Evolutionary conservation across 1,140 invertebrate genomes (phyloP).

Genomic region (Drosophila trapezifrons): DNA sequence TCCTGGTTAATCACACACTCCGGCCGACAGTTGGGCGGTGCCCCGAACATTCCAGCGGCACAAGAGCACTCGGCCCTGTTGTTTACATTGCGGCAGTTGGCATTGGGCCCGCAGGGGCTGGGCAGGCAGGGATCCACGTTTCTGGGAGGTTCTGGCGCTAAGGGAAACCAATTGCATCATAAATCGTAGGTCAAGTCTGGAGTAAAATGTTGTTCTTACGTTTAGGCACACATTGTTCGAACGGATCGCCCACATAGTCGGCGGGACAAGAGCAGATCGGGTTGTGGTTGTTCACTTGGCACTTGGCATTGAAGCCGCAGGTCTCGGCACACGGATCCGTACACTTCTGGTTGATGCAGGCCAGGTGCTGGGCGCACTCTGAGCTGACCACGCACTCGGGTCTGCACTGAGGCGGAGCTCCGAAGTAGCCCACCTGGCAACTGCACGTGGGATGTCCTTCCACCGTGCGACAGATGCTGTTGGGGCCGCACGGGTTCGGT

Average conservation of each 20-base stretch:
- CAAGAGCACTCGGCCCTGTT: conserved; percentile 91
- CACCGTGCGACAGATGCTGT: conserved; percentile 90
- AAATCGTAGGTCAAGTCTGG: not conserved
- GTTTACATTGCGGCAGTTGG: conserved; percentile 89
- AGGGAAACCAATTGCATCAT: not conserved
- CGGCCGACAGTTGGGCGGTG: conserved; percentile 91
- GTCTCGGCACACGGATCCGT: conserved; percentile 91
- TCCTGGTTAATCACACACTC: conserved; percentile 92
- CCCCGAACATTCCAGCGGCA: conserved; percentile 91
- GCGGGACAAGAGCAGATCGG: conserved; percentile 93
- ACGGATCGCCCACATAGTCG: conserved; percentile 92
- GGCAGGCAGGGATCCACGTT: conserved; percentile 89
- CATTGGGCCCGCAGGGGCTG: conserved; percentile 93
- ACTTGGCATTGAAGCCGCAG: conserved; percentile 91
- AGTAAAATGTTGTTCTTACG: conserved; percentile 85
- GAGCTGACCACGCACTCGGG: conserved; percentile 92
- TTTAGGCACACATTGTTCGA: conserved; percentile 89
- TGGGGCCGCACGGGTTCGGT: conserved; percentile 92
- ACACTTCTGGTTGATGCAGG: conserved; percentile 92
- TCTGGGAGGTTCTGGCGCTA: conserved; percentile 73
- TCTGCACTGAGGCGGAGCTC: conserved; percentile 90
- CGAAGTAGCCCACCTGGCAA: conserved; percentile 90
- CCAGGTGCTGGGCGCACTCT: conserved; percentile 89
- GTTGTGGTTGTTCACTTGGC: conserved; percentile 92
- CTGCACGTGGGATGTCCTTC: conserved; percentile 91